These are phyloP conservation scores for Nerophis lumbriciformis DNA, from an alignment of 2,113 vertebrate species.

Conservation along the genomic window DNA sequence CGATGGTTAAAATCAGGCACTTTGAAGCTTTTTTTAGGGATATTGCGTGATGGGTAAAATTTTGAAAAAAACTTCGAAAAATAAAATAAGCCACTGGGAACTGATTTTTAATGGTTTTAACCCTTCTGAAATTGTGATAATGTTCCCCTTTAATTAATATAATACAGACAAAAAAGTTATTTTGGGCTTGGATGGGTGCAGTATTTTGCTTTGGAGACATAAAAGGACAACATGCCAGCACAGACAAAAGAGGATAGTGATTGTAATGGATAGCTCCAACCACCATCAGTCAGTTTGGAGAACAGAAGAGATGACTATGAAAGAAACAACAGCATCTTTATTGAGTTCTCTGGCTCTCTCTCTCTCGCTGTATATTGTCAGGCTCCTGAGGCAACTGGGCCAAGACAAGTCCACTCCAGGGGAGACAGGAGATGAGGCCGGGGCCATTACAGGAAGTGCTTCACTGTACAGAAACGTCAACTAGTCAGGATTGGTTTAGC, in stretches of 20 bases:
- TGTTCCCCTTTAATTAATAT: too few relatives aligned
- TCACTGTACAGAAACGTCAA: slow-evolving; percentile 48
- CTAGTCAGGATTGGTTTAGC: slow-evolving; percentile 54
- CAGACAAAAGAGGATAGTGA: slow-evolving; percentile 39
- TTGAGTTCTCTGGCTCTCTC: slow-evolving; percentile 5
- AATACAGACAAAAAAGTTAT: too few relatives aligned
- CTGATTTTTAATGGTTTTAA: too few relatives aligned
- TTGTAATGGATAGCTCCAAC: slow-evolving; percentile 39
- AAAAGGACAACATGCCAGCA: neutral
- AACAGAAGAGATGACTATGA: slow-evolving; percentile 5
- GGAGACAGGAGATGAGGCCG: slow-evolving; percentile 53
- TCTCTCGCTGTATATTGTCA: slow-evolving; percentile 33
- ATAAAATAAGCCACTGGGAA: too few relatives aligned
- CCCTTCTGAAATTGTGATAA: too few relatives aligned
- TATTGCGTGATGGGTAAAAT: too few relatives aligned
- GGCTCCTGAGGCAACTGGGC: slow-evolving; percentile 43
- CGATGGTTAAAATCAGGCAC: too few relatives aligned
- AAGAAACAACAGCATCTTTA: neutral
- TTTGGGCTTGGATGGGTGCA: too few relatives aligned
- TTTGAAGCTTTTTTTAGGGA: too few relatives aligned
- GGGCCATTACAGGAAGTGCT: slow-evolving; percentile 58
- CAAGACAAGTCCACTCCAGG: slow-evolving; percentile 52
- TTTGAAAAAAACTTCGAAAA: too few relatives aligned
- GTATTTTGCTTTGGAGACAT: too few relatives aligned
- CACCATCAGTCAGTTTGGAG: slow-evolving; percentile 20